phyloP scores from a whole-genome alignment of 2,113 vertebrate species.

The Bettongia penicillata region DNA sequence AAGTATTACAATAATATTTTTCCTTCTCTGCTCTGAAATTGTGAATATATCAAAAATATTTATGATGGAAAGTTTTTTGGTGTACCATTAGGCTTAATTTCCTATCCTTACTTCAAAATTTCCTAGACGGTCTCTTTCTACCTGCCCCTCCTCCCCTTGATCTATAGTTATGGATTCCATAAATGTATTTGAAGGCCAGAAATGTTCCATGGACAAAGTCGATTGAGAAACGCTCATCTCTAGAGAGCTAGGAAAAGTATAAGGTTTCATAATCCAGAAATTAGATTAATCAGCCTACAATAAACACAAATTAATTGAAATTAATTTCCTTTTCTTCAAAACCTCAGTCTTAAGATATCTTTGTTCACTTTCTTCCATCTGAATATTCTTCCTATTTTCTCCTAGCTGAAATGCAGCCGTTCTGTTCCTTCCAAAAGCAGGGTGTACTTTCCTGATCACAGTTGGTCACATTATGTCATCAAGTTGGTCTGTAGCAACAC shows the following conservation, averaged over 20 bases:
- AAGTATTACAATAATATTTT: too few relatives aligned
- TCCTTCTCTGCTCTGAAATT: too few relatives aligned
- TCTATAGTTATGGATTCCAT: too few relatives aligned
- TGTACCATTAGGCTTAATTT: too few relatives aligned
- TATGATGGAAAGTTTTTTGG: too few relatives aligned
- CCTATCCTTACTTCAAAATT: too few relatives aligned
- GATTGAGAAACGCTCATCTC: conserved; percentile 5
- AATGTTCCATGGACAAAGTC: too few relatives aligned
- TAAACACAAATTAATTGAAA: conserved; percentile 43
- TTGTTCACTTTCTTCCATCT: conserved; percentile 3
- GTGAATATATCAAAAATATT: too few relatives aligned
- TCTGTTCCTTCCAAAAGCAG: not conserved
- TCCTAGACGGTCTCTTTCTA: too few relatives aligned
- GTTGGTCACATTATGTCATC: not conserved
- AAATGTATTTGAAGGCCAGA: too few relatives aligned
- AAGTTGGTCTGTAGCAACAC: not conserved
- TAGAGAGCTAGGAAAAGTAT: not conserved
- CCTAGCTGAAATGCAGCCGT: not conserved
- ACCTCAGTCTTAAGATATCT: not conserved
- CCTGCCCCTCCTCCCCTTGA: too few relatives aligned
- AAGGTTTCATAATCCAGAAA: not conserved
- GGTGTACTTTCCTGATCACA: not conserved
- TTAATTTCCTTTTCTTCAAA: conserved; percentile 15
- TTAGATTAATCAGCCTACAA: conserved; percentile 4
- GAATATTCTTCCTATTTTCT: not conserved